Conservation (phyloP, 2,113 vertebrate species). For the Oreochromis tanganicae region DNA sequence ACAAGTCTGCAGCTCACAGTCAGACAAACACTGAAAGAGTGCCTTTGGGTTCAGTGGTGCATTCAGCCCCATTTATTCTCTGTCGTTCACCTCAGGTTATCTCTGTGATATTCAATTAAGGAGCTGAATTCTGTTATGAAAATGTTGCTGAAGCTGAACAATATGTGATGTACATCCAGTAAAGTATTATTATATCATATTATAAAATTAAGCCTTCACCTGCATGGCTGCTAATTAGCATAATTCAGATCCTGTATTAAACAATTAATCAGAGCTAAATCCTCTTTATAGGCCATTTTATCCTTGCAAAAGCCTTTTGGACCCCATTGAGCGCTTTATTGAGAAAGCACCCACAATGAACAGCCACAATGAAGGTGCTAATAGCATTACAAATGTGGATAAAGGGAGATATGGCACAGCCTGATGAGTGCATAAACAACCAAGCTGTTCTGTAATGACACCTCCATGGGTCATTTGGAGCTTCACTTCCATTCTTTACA, state of each 20-base stretch:
- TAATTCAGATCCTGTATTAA: not conserved
- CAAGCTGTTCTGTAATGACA: constrained; percentile 6
- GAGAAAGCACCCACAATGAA: not conserved
- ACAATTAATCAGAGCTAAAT: not conserved
- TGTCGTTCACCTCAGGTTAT: not conserved
- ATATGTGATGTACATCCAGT: not conserved
- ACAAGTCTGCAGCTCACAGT: not conserved
- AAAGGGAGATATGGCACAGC: not conserved
- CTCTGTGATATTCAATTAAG: not conserved
- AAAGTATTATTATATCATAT: not conserved
- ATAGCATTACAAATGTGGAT: not conserved
- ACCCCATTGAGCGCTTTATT: not conserved
- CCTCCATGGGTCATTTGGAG: not conserved
- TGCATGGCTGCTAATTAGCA: not conserved
- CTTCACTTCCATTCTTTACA: not conserved
- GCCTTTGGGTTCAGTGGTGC: not conserved
- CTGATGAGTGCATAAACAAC: constrained; percentile 18
- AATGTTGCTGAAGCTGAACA: not conserved
- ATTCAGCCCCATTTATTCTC: not conserved
- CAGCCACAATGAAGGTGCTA: not conserved
- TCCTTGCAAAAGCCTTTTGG: not conserved
- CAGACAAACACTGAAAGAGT: not conserved
- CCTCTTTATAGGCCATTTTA: not conserved
- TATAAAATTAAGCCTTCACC: not conserved
- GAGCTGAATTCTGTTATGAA: not conserved